Evolutionary conservation across 2,797 vertebrate species (phyloP).

Genomic region (Anolis apletophallus): DNA sequence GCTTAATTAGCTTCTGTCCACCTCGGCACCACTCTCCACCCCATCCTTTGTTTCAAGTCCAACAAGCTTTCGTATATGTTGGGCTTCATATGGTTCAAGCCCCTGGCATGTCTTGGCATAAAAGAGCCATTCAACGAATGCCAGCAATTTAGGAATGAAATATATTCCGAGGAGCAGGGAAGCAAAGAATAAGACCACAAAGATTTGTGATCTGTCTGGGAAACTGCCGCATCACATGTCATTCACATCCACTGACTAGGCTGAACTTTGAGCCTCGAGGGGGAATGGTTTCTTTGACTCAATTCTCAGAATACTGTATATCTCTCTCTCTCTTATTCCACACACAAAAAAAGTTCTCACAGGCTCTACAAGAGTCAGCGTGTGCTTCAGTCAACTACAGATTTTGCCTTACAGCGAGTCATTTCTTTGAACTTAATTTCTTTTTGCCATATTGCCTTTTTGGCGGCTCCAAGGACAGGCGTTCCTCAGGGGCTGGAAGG

Average conservation of each 20-base stretch:
- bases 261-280: constrained; percentile 48
- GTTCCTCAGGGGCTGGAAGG: not conserved
- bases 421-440: not conserved
- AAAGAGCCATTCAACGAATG: constrained; percentile 15
- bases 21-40: no score
- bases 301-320: constrained; percentile 10
- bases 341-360: not conserved
- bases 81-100: not conserved
- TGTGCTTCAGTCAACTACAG: not conserved
- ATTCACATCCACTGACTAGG: constrained; percentile 59
- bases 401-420: not conserved
- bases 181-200: constrained; percentile 52
- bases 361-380: not conserved
- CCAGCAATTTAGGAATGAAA: constrained; percentile 61
- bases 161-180: not conserved
- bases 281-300: not conserved
- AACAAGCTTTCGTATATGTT: not conserved
- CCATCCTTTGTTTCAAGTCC: not conserved
- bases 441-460: not conserved
- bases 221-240: constrained; percentile 51
- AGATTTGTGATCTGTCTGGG: constrained; percentile 64
- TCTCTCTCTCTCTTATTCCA: no score
- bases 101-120: not conserved
- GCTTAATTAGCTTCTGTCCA: no score
- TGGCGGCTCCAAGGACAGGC: not conserved